Evolutionary conservation across 2,797 vertebrate species (phyloP), one percentile per base, ranked within the genome.

Genomic region (Gymnothorax javanicus): DNA sequence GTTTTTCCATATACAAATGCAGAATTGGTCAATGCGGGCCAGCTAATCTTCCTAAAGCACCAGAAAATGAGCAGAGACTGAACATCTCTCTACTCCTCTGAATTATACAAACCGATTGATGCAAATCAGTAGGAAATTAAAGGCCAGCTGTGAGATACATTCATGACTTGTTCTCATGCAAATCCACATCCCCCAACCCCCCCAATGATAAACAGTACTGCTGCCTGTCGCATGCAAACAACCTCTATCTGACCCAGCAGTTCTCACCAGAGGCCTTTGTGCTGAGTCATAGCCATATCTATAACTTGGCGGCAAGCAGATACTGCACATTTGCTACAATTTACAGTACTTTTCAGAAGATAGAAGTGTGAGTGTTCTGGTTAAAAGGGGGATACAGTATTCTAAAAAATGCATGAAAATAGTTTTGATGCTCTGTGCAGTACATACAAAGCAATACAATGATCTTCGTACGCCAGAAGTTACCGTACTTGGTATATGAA

Each of bases 91-190:
- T 75, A 43, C 33, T 2, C 43, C 73, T 52, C 73, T 12, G 52
- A 77, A 77, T 77, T 77, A 77, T 77, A 43, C 43, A 77, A 77
- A 77, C 73, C 27, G 33, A 77, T 52, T 77, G 73, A 77, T 77
- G 73, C 73, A 77, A 77, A 77, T 77, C 73, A 77, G 73, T 7
- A 43, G 52, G 73, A 77, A 77, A 77, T 77, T 77, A 77, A 77
- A 77, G 50, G 43, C 33, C 73, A 77, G 73, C 73, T 77, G 73
- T 77, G 73, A 77, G 73, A 77, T 15, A 77, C 43, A 77, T 77
- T 77, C 73, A 77, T 43, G 73, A 52, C 73, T 77, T 77, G 73
- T 77, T 50, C 73, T 20, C 43, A 52, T 77, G 27, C 27, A 77
- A 77, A 77, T 77, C 20, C 73, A 52, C 27, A 33, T 20, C 73